Base-by-base conservation (phyloP, 1,140 invertebrate species). In the Magallana gigas region DNA sequence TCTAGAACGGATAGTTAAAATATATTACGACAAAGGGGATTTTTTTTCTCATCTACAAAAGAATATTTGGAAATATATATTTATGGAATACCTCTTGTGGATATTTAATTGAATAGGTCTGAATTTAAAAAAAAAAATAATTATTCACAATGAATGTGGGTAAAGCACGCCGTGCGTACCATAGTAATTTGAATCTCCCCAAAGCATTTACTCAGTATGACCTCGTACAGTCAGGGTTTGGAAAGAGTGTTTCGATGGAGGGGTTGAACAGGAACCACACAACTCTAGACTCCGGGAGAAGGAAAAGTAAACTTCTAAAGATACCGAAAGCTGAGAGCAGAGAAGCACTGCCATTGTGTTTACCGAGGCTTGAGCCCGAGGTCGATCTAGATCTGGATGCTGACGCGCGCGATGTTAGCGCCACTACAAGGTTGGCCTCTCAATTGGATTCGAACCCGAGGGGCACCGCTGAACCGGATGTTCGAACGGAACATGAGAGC, bases 141-240 rank as follows among this genome's bases (percentile, higher is more conserved):
- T 48, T 48, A 48, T 57, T 57, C 56, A 58, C 11, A 83, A 57
- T 58, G 81, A 83, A 57, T 57, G 57, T 57, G 8, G 57, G 56
- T 83, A 83, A 83, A 83, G 18, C 81, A 14, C 48, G 57, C 14
- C 82, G 85, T 6, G 48, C 84, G 68, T 89, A 89, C 18, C 85
- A 89, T 60, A 89, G 88, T 71, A 89, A 87, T 62, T 48, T 89
- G 14, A 89, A 83, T 68, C 71, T 89, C 48, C 84, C 88, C 1
- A 71, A 84, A 56, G 84, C 88, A 2, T 60, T 87, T 1, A 89
- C 88, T n/a, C 88, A 89, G 36, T 87, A 87, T 81, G 88, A 89
- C 76, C 81, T 89, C 11, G n/a, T 80, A n/a, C 81, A 60, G 9
- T 87, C 86, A 56, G 82, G 80, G 18, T 36, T 85, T 16, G 76